Evolutionary conservation across 1,140 invertebrate species (phyloP), one percentile per base, ranked within the genome.

Genomic region (Protaetia brevitarsis): DNA sequence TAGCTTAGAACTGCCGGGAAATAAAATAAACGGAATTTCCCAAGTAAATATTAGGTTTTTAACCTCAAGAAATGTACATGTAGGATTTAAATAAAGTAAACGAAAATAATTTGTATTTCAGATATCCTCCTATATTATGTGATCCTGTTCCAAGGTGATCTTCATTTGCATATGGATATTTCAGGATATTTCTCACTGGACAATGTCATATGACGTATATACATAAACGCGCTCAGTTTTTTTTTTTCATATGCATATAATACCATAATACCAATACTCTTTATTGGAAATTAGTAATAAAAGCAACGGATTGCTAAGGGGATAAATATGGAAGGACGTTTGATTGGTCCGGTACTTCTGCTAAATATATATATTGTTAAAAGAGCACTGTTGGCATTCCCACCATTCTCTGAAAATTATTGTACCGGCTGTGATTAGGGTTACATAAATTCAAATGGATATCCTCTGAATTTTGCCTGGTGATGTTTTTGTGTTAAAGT

Each of bases 131-230:
- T 23, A 51, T 6, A 51, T 51, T 23, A 51, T 51, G 41, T 10
- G 41, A 51, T 51, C 41, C 41, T 51, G 19, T 2, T 51, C 41
- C 41, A 6, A 26, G 41, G 41, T 51, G 41, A 51, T 51, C 41
- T 51, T 51, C 41, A 51, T 51, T 51, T 51, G 41, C 41, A 51
- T 51, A 51, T 51, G 41, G 41, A 51, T 51, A 51, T 51, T 51
- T 51, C 26, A 10, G 41, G 19, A 19, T 51, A 51, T 51, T 51
- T 23, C 37, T 16, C 6, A 16, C 19, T 41, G 37, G 37, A 41
- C 37, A 51, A 23, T 8, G 41, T 23, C 41, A 51, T 51, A 51
- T 51, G 19, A 0, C 41, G 26, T 8, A 51, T 1, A 51, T 51
- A 51, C n/a, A n/a, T n/a, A n/a, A n/a, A n/a, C n/a, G n/a, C n/a